Evolutionary conservation across 2,113 vertebrate genomes (phyloP), one percentile per base, ranked within the genome.

Genomic region (Myrmecophaga tridactyla): DNA sequence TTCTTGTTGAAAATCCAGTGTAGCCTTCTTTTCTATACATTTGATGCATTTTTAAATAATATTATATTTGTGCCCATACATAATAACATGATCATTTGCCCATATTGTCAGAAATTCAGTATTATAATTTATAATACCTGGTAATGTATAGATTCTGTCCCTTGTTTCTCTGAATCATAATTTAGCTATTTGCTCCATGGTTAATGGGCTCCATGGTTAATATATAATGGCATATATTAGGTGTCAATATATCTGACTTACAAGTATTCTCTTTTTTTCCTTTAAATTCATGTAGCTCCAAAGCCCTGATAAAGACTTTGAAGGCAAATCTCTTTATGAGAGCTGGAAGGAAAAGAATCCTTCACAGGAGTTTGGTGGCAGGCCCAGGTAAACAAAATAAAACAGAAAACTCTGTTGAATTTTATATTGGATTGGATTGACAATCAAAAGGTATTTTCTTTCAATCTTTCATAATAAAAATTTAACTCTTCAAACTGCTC

Each of bases 241-340:
- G 4, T 65, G 58, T 95, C 31, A 73, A 60, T 86, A 67, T 21
- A 73, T 53, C 17, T 34, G 34, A 46, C 56, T 82, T 86, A 1
- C 75, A 76, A 75, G 23, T 78, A 48, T 93, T 89, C 15, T 63
- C 10, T 78, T 63, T 43, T 58, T 23, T 43, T 13, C 20, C 11
- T 84, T 78, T 69, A 60, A 17, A 86, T 53, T 86, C 95, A 46
- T 77, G 20, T 94, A 99, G 99, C 98, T 99, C 91, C 89, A 92
- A 91, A 99, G 99, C 93, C 99, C 99, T 17, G 99, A 99, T 94
- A 98, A 98, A 36, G 99, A 98, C 7, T 99, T 99, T 97, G 99
- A 99, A 97, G 98, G 98, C n/a, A 98, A 99, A 96, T 99, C 99
- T 96, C 98, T 99, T 46, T 99, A 99, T 92, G 98, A 99, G 75